phyloP scores from a whole-genome alignment of 2,113 vertebrate species.

The Scalopus aquaticus region DNA sequence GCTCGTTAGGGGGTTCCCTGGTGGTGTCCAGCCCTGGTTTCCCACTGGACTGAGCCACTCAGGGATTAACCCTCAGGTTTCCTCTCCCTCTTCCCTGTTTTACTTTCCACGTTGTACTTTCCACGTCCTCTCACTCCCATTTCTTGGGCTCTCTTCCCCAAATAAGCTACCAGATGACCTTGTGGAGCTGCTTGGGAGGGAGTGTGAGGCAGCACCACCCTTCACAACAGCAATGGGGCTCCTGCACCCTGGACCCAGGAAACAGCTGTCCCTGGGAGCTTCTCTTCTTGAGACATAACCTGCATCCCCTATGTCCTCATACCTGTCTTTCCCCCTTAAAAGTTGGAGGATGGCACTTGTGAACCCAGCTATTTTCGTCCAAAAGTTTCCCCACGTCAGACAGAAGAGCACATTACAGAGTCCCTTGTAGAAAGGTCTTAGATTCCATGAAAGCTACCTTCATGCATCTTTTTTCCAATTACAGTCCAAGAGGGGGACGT shows the following conservation, averaged over 20 bases:
- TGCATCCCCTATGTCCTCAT: background rate
- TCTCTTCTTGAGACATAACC: background rate
- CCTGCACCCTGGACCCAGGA: background rate
- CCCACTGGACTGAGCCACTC: background rate
- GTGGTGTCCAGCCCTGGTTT: background rate
- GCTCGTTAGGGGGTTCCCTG: background rate
- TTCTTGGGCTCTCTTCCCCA: background rate
- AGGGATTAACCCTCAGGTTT: background rate
- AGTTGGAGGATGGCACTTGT: too few relatives aligned
- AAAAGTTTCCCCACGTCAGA: background rate
- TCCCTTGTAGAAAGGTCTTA: background rate
- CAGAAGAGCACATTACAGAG: background rate
- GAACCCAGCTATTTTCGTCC: background rate
- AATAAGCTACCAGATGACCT: background rate
- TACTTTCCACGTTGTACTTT: background rate
- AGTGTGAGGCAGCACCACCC: background rate
- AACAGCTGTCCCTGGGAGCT: fast-evolving
- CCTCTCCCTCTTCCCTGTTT: background rate
- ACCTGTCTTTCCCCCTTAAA: too few relatives aligned
- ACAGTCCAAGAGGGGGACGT: background rate
- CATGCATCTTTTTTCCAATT: background rate
- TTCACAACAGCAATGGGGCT: too few relatives aligned
- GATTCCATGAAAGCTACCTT: background rate
- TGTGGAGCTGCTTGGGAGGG: background rate
- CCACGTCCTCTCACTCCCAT: background rate